Conservation (phyloP, 2,113 vertebrate species). For the Erinaceus europaeus region DNA sequence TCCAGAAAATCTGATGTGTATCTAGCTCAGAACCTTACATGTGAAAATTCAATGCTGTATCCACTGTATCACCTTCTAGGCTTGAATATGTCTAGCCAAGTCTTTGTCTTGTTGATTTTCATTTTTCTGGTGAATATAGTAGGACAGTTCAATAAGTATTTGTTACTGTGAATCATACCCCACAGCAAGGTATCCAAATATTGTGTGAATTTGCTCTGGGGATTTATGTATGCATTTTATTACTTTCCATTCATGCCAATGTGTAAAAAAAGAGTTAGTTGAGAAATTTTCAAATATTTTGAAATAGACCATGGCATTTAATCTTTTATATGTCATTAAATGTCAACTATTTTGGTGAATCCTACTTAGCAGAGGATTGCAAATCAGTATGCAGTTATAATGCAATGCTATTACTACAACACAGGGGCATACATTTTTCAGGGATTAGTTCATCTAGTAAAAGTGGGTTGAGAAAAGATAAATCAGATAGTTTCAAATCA, state of each 20-base stretch:
- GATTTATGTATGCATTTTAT: background rate
- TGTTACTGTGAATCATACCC: background rate
- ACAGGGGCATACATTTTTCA: background rate
- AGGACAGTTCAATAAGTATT: background rate
- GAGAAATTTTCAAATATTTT: slow-evolving; percentile 12
- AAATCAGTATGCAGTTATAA: background rate
- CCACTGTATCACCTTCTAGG: too few species aligned
- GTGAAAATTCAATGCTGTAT: too few species aligned
- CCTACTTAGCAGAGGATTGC: background rate
- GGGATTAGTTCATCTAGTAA: background rate
- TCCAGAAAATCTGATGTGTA: too few species aligned
- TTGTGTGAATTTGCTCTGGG: background rate
- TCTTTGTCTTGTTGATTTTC: background rate
- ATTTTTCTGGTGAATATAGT: background rate
- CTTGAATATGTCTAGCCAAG: background rate
- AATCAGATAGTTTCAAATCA: slow-evolving; percentile 17
- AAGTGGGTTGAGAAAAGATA: background rate
- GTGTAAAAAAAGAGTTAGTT: background rate
- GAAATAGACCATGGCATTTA: background rate
- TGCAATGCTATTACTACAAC: background rate
- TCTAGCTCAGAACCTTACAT: too few species aligned
- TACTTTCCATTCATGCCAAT: background rate
- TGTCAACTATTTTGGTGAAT: background rate
- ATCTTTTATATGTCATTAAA: background rate
- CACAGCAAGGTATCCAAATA: background rate